These are phyloP conservation scores for mouse (Mus musculus) DNA, from an alignment of 2,113 vertebrate genomes.

Conservation along the genomic window DNA sequence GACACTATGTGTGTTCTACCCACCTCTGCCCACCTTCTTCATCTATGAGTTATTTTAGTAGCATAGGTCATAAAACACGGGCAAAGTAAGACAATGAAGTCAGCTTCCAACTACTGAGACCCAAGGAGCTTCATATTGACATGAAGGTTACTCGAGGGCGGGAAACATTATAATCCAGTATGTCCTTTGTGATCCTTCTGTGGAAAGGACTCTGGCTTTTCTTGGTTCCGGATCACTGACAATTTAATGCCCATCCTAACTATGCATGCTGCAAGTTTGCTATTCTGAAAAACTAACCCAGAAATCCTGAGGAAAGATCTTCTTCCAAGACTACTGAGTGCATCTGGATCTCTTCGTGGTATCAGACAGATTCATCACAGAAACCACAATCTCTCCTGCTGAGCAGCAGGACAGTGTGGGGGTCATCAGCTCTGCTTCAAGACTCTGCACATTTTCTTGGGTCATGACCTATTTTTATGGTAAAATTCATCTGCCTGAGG, in stretches of 20 bases:
- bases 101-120: fast-evolving
- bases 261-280: fast-evolving
- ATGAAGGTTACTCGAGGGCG: not conserved
- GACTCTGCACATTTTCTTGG: not conserved
- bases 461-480: not conserved
- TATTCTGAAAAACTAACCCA: not conserved
- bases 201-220: not conserved
- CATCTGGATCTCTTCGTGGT: not conserved
- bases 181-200: not conserved
- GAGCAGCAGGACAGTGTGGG: fast-evolving
- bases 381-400: fast-evolving
- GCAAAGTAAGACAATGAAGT: not conserved
- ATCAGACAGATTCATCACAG: not conserved
- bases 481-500: not conserved
- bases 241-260: not conserved
- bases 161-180: fast-evolving
- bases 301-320: not conserved
- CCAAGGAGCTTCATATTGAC: fast-evolving
- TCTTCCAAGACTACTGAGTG: not conserved
- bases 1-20: fast-evolving
- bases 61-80: not conserved
- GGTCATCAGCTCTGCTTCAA: not conserved
- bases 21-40: not conserved
- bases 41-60: not conserved
- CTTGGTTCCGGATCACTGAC: not conserved